Evolutionary conservation across 2,113 vertebrate species (phyloP).

Genomic region (Pseudorasbora parva): DNA sequence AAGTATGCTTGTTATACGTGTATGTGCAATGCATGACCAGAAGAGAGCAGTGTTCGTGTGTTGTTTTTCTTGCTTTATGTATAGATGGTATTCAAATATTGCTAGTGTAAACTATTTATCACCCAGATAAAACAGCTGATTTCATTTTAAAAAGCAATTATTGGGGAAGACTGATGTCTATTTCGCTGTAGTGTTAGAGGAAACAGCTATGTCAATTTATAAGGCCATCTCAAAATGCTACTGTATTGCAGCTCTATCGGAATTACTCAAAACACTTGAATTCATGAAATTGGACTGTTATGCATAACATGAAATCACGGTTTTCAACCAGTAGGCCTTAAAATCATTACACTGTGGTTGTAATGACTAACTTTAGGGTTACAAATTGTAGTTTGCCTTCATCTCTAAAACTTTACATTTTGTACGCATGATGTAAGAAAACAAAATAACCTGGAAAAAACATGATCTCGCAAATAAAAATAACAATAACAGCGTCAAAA

Average conservation of each 20-base stretch:
- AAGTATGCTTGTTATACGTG: slow-evolving; percentile 39
- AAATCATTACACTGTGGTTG: slow-evolving; percentile 57
- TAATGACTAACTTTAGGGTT: slow-evolving; percentile 56
- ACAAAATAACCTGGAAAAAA: not conserved
- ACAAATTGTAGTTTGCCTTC: slow-evolving; percentile 51
- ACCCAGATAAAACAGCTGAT: not conserved
- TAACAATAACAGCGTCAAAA: not conserved
- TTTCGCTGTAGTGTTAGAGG: not conserved
- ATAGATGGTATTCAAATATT: slow-evolving; percentile 35
- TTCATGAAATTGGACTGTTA: slow-evolving; percentile 62
- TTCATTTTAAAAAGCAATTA: not conserved
- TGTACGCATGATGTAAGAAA: not conserved
- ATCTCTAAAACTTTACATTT: slow-evolving; percentile 21
- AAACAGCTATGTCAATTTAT: slow-evolving; percentile 7
- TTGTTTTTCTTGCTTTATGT: slow-evolving; percentile 41
- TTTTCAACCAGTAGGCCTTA: slow-evolving; percentile 73
- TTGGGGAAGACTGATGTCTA: not conserved
- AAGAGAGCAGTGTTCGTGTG: slow-evolving; percentile 36
- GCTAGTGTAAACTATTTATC: slow-evolving; percentile 25
- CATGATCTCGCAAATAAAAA: slow-evolving; percentile 19
- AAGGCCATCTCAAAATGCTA: slow-evolving; percentile 48
- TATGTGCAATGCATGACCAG: slow-evolving; percentile 47
- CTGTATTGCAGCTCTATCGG: slow-evolving; percentile 48
- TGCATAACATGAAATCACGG: slow-evolving; percentile 39
- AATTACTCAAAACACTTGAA: slow-evolving; percentile 55